These are phyloP conservation scores for Mayetiola destructor DNA, from an alignment of 2,888 invertebrate genomes.

Conservation along the genomic window DNA sequence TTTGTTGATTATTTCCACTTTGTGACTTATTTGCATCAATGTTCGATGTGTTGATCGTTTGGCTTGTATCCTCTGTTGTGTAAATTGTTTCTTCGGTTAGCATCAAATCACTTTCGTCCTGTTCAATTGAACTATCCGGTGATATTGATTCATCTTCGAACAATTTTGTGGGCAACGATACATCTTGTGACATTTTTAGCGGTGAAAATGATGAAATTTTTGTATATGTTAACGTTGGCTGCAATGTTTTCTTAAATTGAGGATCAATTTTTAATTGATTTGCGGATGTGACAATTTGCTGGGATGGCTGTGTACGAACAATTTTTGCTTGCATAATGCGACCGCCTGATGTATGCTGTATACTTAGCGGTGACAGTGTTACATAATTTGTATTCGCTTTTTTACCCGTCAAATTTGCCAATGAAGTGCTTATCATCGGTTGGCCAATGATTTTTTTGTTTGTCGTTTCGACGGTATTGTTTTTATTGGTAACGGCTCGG, in stretches of 20 bases:
- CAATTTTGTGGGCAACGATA: conserved; percentile 47
- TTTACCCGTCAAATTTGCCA: conserved; percentile 27
- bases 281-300: conserved; percentile 26
- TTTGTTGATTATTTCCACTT: neutral
- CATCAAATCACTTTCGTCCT: conserved; percentile 26
- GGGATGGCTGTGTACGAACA: neutral
- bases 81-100: conserved; percentile 22
- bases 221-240: conserved; percentile 36
- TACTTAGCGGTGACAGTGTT: conserved; percentile 31
- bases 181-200: conserved; percentile 42
- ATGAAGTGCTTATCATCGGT: conserved; percentile 26
- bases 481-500: too few species aligned
- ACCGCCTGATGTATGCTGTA: conserved; percentile 29
- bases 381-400: conserved; percentile 30
- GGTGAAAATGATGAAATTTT: conserved; percentile 42
- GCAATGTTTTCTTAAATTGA: conserved; percentile 15
- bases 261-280: conserved; percentile 15
- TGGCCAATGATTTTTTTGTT: conserved; percentile 23
- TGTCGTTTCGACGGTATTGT: neutral
- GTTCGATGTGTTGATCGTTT: neutral
- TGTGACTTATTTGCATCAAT: neutral
- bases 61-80: neutral
- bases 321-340: conserved; percentile 32
- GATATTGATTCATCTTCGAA: conserved; percentile 52
- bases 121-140: conserved; percentile 38